phyloP scores from a whole-genome alignment of 2,113 vertebrate genomes.

The Symphodus melops region DNA sequence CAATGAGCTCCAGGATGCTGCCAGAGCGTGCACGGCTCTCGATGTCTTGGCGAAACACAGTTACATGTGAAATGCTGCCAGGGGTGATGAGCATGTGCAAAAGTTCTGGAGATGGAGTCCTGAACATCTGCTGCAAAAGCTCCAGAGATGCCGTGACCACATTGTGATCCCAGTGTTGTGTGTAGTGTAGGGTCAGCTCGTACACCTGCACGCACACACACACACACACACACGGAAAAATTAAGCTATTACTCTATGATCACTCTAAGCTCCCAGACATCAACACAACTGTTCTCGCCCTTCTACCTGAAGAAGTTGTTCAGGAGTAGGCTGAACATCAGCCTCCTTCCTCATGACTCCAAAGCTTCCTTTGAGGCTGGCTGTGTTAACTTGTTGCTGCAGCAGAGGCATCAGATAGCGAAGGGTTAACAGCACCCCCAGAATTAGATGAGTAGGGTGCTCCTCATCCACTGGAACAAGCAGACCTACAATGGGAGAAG shows the following conservation, averaged over 20 bases:
- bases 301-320: slow-evolving; percentile 93
- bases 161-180: slow-evolving; percentile 96
- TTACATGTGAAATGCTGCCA: slow-evolving; percentile 84
- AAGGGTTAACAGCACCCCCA: slow-evolving; percentile 93
- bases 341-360: slow-evolving; percentile 94
- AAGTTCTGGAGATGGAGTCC: slow-evolving; percentile 92
- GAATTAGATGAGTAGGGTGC: slow-evolving; percentile 88
- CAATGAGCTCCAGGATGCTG: slow-evolving; percentile 94
- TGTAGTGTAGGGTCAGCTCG: slow-evolving; percentile 94
- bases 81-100: slow-evolving; percentile 87
- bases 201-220: slow-evolving; percentile 86
- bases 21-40: slow-evolving; percentile 88
- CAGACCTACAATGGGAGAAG: slow-evolving; percentile 82
- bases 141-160: slow-evolving; percentile 96
- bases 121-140: slow-evolving; percentile 92
- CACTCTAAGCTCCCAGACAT: not conserved
- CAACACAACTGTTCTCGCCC: not conserved
- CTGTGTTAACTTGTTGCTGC: slow-evolving; percentile 95
- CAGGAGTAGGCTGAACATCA: slow-evolving; percentile 91
- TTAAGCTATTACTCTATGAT: not conserved
- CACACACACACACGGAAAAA: not conserved
- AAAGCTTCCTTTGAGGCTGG: slow-evolving; percentile 96
- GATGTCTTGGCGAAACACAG: slow-evolving; percentile 83
- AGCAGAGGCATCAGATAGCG: slow-evolving; percentile 95
- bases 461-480: slow-evolving; percentile 91